These are phyloP conservation scores for Chirona hameri DNA, from an alignment of 2,888 invertebrate species.

Conservation along the genomic window DNA sequence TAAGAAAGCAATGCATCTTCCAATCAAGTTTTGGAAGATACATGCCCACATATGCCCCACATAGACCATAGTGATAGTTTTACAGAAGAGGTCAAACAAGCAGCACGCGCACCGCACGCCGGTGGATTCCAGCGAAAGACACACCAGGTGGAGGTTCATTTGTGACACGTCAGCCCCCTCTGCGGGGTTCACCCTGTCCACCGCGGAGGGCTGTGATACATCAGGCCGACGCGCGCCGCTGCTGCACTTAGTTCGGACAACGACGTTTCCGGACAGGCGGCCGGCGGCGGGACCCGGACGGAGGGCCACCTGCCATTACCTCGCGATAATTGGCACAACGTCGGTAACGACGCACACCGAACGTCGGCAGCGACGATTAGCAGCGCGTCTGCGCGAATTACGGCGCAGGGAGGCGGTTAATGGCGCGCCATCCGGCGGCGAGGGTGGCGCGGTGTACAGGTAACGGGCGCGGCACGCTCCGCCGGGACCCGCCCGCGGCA, in stretches of 20 bases:
- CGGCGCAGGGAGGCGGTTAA: background rate
- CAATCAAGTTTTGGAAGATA: too few relatives aligned
- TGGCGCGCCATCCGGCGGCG: background rate
- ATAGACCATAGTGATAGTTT: too few relatives aligned
- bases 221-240: background rate
- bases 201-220: background rate
- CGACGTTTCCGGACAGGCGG: background rate
- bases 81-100: too few relatives aligned
- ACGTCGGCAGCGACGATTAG: background rate
- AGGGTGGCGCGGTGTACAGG: background rate
- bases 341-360: slow-evolving; percentile 3
- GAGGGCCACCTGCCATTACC: background rate
- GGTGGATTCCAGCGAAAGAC: too few relatives aligned
- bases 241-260: background rate
- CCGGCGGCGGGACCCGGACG: background rate
- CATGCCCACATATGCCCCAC: too few relatives aligned
- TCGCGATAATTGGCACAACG: background rate
- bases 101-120: too few relatives aligned
- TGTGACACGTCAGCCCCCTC: background rate
- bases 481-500: too few relatives aligned
- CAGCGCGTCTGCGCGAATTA: background rate
- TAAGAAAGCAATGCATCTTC: too few relatives aligned
- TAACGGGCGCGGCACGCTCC: background rate
- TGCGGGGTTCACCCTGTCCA: background rate
- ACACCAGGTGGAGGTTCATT: too few relatives aligned